phyloP scores from a whole-genome alignment of 2,797 vertebrate genomes.

The Pseudomugil tenellus region DNA sequence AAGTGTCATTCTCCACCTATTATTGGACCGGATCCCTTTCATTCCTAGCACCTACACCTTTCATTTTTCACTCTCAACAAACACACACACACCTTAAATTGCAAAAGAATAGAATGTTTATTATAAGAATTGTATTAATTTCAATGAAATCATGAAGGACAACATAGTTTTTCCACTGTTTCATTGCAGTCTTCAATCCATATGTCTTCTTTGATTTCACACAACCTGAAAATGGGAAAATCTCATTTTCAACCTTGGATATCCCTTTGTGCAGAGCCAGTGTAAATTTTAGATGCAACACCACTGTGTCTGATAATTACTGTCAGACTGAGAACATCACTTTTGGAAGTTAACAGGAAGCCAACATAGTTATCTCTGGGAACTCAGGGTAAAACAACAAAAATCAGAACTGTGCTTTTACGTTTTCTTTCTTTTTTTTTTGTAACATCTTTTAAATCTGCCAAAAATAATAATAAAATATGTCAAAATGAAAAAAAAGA shows the following conservation, averaged over 20 bases:
- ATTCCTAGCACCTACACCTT: slow-evolving; percentile 49
- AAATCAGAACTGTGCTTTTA: slow-evolving; percentile 8
- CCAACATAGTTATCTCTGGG: slow-evolving; percentile 16
- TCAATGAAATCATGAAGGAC: neutral
- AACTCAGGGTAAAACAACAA: slow-evolving; percentile 10
- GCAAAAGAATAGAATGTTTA: slow-evolving; percentile 12
- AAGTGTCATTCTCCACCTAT: slow-evolving; percentile 73
- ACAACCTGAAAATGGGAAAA: slow-evolving; percentile 19
- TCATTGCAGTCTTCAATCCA: neutral
- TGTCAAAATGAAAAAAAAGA: neutral
- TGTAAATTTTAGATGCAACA: slow-evolving; percentile 57
- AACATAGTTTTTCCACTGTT: neutral
- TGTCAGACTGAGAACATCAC: slow-evolving; percentile 53
- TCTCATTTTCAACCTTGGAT: slow-evolving; percentile 24
- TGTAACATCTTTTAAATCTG: neutral
- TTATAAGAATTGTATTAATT: slow-evolving; percentile 24
- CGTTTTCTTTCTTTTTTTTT: neutral
- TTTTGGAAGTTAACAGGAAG: slow-evolving; percentile 42
- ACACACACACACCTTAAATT: slow-evolving; percentile 2
- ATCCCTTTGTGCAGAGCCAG: slow-evolving; percentile 45
- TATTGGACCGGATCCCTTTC: slow-evolving; percentile 67
- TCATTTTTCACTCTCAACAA: slow-evolving; percentile 34
- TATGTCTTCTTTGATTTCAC: slow-evolving; percentile 8
- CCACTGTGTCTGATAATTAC: slow-evolving; percentile 63
- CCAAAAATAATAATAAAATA: slow-evolving; percentile 4